Conservation (phyloP, 1,140 invertebrate species). For the Cydia pomonella region DNA sequence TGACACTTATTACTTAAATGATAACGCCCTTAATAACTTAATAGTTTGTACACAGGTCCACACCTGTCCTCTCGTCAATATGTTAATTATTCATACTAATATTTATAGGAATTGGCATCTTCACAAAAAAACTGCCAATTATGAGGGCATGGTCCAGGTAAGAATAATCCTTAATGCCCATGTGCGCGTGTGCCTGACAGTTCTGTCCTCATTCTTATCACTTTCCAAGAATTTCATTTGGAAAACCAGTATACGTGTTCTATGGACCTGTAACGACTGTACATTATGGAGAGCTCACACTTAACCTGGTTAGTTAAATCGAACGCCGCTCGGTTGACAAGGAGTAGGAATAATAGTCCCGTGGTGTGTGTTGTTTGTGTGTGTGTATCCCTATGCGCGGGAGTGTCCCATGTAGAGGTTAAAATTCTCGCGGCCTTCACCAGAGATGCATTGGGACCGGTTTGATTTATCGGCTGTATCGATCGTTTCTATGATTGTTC, state of each 20-base stretch:
- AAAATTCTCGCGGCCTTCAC: constrained; percentile 70
- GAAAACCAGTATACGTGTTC: constrained; percentile 2
- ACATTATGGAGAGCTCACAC: not conserved
- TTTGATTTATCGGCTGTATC: constrained; percentile 61
- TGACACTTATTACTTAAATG: no score
- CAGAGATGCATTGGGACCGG: constrained; percentile 74
- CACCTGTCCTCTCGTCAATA: constrained; percentile 39
- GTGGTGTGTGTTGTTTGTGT: constrained; percentile 42
- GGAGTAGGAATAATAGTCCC: not conserved
- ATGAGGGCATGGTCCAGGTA: constrained; percentile 55
- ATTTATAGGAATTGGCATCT: constrained; percentile 52
- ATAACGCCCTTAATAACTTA: not conserved
- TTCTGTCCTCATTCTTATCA: constrained; percentile 23
- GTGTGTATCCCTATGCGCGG: constrained; percentile 57
- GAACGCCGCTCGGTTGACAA: not conserved
- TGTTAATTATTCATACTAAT: constrained; percentile 39
- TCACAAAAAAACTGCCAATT: constrained; percentile 55
- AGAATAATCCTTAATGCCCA: constrained; percentile 44
- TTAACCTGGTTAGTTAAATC: not conserved
- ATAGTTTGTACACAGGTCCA: constrained; percentile 40
- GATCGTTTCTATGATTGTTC: constrained; percentile 48
- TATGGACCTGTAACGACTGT: not conserved
- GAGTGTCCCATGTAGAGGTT: constrained; percentile 67
- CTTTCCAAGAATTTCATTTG: constrained; percentile 35
- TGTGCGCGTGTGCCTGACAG: constrained; percentile 46